These are phyloP conservation scores for Promerops cafer DNA, from an alignment of 2,113 vertebrate species.

Conservation along the genomic window DNA sequence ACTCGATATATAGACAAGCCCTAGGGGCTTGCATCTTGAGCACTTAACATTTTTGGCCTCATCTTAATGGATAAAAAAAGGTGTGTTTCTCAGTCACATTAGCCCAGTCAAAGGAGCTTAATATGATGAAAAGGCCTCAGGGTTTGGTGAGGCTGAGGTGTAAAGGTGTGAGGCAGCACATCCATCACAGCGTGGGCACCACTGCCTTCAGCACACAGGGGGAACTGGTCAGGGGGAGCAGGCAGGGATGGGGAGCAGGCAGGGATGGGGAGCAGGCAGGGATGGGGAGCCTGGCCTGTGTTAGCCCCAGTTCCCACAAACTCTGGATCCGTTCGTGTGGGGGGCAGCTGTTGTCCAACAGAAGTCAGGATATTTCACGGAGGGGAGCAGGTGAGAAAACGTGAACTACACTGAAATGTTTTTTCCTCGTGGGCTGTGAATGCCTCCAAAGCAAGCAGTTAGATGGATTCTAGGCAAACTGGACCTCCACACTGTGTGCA, in stretches of 20 bases:
- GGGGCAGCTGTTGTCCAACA: background rate
- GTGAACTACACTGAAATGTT: background rate
- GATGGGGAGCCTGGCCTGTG: background rate
- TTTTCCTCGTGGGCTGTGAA: background rate
- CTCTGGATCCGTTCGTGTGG: rapidly evolving
- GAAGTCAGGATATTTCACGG: rapidly evolving
- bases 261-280: background rate
- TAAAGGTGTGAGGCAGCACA: slow-evolving; percentile 30
- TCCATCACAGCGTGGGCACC: background rate
- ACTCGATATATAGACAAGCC: slow-evolving; percentile 59
- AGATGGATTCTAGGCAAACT: background rate
- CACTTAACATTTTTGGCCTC: slow-evolving; percentile 59
- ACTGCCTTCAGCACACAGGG: background rate
- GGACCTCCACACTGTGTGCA: background rate
- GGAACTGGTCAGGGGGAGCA: background rate
- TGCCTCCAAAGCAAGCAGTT: background rate
- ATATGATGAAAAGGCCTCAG: slow-evolving; percentile 22
- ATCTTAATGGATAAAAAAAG: slow-evolving; percentile 48
- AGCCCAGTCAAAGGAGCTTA: slow-evolving; percentile 38
- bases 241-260: background rate
- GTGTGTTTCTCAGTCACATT: slow-evolving; percentile 43
- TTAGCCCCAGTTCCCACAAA: background rate
- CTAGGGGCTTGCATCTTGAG: slow-evolving; percentile 45
- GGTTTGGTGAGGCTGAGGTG: slow-evolving; percentile 23
- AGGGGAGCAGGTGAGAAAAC: background rate